phyloP scores from a whole-genome alignment of 2,888 invertebrate genomes.

The Noctuana brunneofusca region DNA sequence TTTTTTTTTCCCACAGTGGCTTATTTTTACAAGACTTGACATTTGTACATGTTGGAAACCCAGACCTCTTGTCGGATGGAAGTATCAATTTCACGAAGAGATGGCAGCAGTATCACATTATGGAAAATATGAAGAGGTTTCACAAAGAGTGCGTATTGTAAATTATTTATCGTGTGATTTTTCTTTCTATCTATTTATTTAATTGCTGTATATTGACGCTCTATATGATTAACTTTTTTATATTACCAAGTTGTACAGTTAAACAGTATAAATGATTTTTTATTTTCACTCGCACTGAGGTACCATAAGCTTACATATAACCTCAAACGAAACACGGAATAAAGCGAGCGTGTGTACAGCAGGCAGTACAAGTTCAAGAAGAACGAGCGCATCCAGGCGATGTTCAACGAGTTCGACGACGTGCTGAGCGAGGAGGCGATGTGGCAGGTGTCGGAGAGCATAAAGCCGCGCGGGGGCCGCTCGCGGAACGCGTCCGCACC shows the following conservation, averaged over 20 bases:
- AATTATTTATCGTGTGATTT: constrained; percentile 19
- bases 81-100: constrained; percentile 97
- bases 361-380: constrained; percentile 96
- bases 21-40: constrained; percentile 99
- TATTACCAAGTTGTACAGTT: too few species aligned
- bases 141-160: constrained; percentile 93
- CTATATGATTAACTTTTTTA: too few species aligned
- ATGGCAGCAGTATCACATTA: constrained; percentile 99
- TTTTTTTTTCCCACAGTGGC: constrained; percentile 85
- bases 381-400: constrained; percentile 95
- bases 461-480: constrained; percentile 93
- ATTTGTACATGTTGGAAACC: constrained; percentile 99
- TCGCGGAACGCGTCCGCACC: constrained; percentile 60
- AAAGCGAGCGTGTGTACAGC: constrained; percentile 42
- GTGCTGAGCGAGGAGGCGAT: constrained; percentile 97
- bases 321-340: too few species aligned
- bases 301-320: too few species aligned
- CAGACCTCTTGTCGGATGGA: constrained; percentile 92
- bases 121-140: constrained; percentile 98
- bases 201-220: too few species aligned
- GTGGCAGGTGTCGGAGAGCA: constrained; percentile 98
- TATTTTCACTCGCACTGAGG: too few species aligned
- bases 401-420: constrained; percentile 98
- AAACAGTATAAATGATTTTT: too few species aligned
- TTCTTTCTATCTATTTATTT: too few species aligned